Evolutionary conservation across 2,888 invertebrate species (phyloP), one percentile per base, ranked within the genome.

Genomic region (Cantharis flavilabris): DNA sequence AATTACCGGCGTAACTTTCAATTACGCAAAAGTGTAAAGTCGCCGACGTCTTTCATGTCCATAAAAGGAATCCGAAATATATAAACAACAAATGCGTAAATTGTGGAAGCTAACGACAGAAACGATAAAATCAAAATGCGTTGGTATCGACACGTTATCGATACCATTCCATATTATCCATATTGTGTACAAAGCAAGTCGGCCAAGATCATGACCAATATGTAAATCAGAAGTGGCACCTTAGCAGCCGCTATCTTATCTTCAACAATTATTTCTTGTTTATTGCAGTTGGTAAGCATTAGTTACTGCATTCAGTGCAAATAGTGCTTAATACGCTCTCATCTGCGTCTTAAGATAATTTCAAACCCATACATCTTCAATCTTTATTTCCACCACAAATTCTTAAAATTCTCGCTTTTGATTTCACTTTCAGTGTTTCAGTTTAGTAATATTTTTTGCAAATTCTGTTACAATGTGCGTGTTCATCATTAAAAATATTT

Each of bases 191-290:
- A 83, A 83, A 83, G 83, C 81, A 79, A 83, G 82, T 80, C 82
- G 77, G 73, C 70, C 81, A 81, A 83, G 83, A 85, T 84, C 85
- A 84, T 81, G 85, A 85, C 84, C 84, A 83, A 82, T 87, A 87
- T 87, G 87, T 86, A 87, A 87, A 87, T 87, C 86, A 86, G 84
- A 83, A 82, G 80, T 83, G 85, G 83, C 85, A 85, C 85, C 84
- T 84, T 83, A 77, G 82, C 83, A 81, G 83, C 83, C 84, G 84
- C 85, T 86, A 87, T 87, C 87, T 87, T 87, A 87, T 87, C 87
- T 85, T 75, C 84, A 86, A 87, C 87, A 87, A 87, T 87, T 87
- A 87, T 87, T 87, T 84, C 84, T 85, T 84, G 84, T 87, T 87
- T 87, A 87, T 85, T 84, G 83, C 84, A 82, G 81, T 76, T 79